Conservation (phyloP, 1,140 invertebrate genomes). For the Drosophila navojoa region DNA sequence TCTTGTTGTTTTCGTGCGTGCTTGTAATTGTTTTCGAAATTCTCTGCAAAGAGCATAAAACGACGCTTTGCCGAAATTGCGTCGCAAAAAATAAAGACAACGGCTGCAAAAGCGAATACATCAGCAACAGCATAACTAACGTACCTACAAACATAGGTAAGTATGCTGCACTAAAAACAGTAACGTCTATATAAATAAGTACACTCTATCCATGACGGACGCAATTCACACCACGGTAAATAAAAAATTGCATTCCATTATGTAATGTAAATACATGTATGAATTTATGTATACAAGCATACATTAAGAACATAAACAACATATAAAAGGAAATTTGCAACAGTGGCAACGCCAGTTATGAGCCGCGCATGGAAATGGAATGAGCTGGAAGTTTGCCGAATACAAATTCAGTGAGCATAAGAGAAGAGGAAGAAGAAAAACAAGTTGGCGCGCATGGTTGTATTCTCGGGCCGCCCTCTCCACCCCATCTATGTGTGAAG, state of each 20-base stretch:
- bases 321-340: constrained; percentile 11
- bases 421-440: constrained; percentile 35
- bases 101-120: constrained; percentile 19
- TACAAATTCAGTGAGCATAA: constrained; percentile 33
- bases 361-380: constrained; percentile 25
- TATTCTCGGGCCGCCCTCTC: constrained; percentile 25
- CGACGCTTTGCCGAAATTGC: constrained; percentile 61
- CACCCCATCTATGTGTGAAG: constrained; percentile 12
- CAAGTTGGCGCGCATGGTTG: constrained; percentile 54
- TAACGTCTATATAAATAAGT: neutral
- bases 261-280: too few species aligned
- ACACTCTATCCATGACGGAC: too few species aligned
- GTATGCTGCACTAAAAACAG: constrained; percentile 38
- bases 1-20: constrained; percentile 34
- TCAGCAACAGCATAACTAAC: constrained; percentile 27
- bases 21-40: constrained; percentile 29
- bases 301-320: constrained; percentile 10
- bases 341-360: constrained; percentile 27
- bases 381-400: constrained; percentile 36
- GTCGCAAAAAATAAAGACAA: constrained; percentile 61
- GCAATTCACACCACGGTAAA: too few species aligned
- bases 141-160: constrained; percentile 2
- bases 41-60: constrained; percentile 53
- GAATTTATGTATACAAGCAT: neutral
- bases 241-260: too few species aligned